Conservation (phyloP, 2,113 vertebrate genomes). For the Passer domesticus region DNA sequence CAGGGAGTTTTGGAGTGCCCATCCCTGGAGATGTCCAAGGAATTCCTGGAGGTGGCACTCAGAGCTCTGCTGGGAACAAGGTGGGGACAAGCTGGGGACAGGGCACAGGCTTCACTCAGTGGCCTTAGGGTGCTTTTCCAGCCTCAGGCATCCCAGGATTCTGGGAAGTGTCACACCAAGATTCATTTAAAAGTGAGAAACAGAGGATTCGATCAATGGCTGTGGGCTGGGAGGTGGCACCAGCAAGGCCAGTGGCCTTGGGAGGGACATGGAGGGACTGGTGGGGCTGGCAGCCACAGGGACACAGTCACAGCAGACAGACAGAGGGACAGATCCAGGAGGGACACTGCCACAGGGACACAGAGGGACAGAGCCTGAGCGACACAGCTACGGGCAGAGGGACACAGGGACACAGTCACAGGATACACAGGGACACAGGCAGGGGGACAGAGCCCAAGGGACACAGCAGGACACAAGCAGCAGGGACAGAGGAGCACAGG, state of each 20-base stretch:
- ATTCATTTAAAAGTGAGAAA: accelerated
- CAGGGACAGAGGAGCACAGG: background rate
- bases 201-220: accelerated
- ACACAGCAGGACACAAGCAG: background rate
- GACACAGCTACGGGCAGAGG: background rate
- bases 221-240: background rate
- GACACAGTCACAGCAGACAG: background rate
- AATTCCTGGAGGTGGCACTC: background rate
- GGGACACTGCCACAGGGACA: background rate
- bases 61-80: background rate
- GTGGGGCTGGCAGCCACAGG: background rate
- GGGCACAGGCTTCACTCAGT: accelerated
- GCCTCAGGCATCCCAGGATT: background rate
- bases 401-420: background rate
- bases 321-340: background rate
- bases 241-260: accelerated
- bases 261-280: background rate
- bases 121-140: background rate
- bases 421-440: background rate
- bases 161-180: background rate
- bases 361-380: background rate
- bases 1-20: background rate
- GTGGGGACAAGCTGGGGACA: background rate
- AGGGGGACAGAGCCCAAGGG: background rate
- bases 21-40: background rate